A percentile compares a stretch with the other conserved stretches of the same genome.
phyloP scores from a whole-genome alignment of 2,797 vertebrate genomes.

The Champsocephalus esox region DNA sequence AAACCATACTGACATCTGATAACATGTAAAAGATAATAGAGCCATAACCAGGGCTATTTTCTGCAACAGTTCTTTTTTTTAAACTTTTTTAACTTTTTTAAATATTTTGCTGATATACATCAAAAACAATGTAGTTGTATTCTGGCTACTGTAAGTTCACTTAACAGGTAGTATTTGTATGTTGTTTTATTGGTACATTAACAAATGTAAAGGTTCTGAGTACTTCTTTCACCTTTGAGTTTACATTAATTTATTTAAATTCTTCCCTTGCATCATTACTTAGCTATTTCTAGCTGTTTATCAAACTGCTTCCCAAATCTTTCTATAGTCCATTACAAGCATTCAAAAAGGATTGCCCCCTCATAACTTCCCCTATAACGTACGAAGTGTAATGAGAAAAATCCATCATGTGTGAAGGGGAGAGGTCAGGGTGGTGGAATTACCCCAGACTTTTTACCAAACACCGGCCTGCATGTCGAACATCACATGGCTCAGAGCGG shows the following conservation, averaged over 20 bases:
- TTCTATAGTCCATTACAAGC: background rate
- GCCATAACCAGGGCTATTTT: too few species aligned
- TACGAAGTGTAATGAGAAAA: conserved; percentile 9
- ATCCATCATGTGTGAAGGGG: conserved; percentile 22
- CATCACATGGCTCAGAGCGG: conserved; percentile 62
- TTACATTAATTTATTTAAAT: too few species aligned
- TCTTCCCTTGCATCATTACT: too few species aligned
- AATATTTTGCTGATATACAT: background rate
- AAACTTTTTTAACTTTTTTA: background rate
- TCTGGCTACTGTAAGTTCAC: background rate
- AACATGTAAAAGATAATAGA: too few species aligned
- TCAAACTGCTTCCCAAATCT: conserved; percentile 18
- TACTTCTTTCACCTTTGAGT: conserved; percentile 1
- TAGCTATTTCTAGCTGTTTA: conserved; percentile 4
- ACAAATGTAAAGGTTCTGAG: background rate
- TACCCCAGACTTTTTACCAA: conserved; percentile 60
- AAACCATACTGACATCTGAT: too few species aligned
- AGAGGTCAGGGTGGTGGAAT: conserved; percentile 60
- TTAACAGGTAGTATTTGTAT: background rate
- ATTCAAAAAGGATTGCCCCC: background rate
- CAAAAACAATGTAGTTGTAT: background rate
- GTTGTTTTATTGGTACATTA: background rate
- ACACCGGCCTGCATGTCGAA: conserved; percentile 13
- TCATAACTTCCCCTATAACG: conserved; percentile 17
- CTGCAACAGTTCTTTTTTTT: too few species aligned